Evolutionary conservation across 2,888 invertebrate genomes (phyloP), one percentile per base, ranked within the genome.

Genomic region (Gonocerus acuteangulatus): DNA sequence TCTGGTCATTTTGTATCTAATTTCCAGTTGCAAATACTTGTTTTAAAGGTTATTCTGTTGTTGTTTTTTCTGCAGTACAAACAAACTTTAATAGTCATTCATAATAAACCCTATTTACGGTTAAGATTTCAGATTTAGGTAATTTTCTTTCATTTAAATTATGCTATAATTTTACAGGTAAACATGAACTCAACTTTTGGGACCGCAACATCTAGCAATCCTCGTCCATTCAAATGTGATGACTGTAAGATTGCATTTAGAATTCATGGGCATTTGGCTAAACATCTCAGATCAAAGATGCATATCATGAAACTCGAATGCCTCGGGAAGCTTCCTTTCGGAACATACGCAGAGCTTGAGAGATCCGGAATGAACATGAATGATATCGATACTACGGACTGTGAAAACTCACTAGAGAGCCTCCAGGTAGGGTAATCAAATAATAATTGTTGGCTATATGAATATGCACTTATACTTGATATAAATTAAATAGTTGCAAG

Each of bases 241-340:
- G 95, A 96, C 72, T 97, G 97, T 74, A 91, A 90, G 72, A 90
- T 94, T 68, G 95, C 95, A 7, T 97, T 99, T 74, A 82, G 93
- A 69, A 95, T 95, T 71, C 95, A 95, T 71, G 97, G 96, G 0
- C 96, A 96, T 75, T 78, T 99, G 70, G 95, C 95, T 0, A 96
- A 96, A 75, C 97, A 99, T 79, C 79, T 97, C 64, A 84, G 96
- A 61, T 94, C 94, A 66, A 95, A 95, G 78, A 89, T 91, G 82
- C 96, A 96, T 73, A 93, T 95, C 44, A 91, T 91, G 84, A 87
- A 90, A 70, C 78, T 95, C 66, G 95, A 95, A 74, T 91, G 91
- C 72, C 77, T 93, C 66, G 92, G 92, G 61, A 94, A 94, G 75
- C 77, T 96, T 68, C 95, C 95, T 0, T 91, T 91, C 72, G 95